Conservation (phyloP, 2,888 invertebrate species). For the Lepas anatifera region DNA sequence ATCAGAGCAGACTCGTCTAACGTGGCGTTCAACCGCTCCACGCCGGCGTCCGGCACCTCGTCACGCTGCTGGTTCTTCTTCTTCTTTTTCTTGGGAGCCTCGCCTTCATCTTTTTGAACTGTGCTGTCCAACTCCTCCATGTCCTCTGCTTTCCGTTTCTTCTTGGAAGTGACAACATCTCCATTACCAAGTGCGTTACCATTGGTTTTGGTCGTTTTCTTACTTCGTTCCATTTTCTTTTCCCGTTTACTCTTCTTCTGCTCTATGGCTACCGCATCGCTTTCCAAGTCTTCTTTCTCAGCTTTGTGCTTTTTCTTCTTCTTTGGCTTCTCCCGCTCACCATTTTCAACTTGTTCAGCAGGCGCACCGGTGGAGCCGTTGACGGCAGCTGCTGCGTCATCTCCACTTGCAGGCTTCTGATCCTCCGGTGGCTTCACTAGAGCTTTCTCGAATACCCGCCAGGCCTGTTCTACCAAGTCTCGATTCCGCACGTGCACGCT, state of each 20-base stretch:
- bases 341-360: too few species aligned
- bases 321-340: slow-evolving; percentile 27
- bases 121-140: slow-evolving; percentile 42
- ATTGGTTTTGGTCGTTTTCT: slow-evolving; percentile 21
- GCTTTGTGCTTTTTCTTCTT: slow-evolving; percentile 23
- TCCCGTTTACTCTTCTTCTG: slow-evolving; percentile 20
- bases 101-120: slow-evolving; percentile 21
- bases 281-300: slow-evolving; percentile 15
- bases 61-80: neutral
- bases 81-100: slow-evolving; percentile 16
- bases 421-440: slow-evolving; percentile 15
- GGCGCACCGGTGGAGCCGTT: too few species aligned
- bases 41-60: too few species aligned
- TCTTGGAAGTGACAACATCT: too few species aligned
- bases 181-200: neutral
- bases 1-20: neutral
- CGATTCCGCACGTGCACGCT: slow-evolving; percentile 44
- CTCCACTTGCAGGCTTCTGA: too few species aligned
- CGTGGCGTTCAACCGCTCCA: neutral
- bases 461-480: slow-evolving; percentile 50
- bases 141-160: slow-evolving; percentile 35
- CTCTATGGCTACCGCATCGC: neutral
- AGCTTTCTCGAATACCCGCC: slow-evolving; percentile 42
- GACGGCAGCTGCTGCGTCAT: too few species aligned
- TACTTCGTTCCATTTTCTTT: slow-evolving; percentile 22